Conservation (phyloP, 2,888 invertebrate genomes). For the Yponomeuta evonymella region DNA sequence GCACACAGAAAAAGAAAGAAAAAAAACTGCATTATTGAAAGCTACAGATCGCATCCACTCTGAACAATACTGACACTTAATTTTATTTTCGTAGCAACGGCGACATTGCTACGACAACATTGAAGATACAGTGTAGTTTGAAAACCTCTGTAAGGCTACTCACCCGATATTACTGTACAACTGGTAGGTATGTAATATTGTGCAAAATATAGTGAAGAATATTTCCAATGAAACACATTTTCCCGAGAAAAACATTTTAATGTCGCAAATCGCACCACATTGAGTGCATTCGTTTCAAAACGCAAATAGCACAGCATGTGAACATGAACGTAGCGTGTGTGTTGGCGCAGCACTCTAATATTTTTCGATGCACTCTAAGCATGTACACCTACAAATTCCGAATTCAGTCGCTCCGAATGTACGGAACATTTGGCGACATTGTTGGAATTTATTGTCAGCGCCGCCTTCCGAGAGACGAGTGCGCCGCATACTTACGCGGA, state of each 20-base stretch:
- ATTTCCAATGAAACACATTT: not conserved
- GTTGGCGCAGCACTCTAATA: conserved; percentile 11
- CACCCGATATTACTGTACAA: not conserved
- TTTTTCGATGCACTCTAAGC: conserved; percentile 18
- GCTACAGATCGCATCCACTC: too few species aligned
- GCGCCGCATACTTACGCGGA: conserved; percentile 21
- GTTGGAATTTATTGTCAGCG: conserved; percentile 44
- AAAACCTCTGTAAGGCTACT: not conserved
- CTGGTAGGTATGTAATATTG: conserved; percentile 2
- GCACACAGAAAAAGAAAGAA: too few species aligned
- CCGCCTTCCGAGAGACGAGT: conserved; percentile 17
- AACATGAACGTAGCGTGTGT: not conserved
- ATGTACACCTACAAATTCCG: conserved; percentile 26
- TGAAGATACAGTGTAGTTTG: too few species aligned
- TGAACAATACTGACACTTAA: too few species aligned
- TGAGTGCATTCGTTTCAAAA: conserved; percentile 1
- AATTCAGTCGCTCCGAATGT: conserved; percentile 30
- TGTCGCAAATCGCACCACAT: conserved; percentile 1
- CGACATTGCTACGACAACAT: too few species aligned
- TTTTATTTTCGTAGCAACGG: too few species aligned
- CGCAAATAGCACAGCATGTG: conserved; percentile 5
- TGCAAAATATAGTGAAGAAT: not conserved
- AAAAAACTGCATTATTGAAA: too few species aligned
- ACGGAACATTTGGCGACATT: conserved; percentile 39
- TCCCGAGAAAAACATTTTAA: not conserved